Base-by-base conservation (phyloP, 2,888 invertebrate species). In the Drosophila falleni region DNA sequence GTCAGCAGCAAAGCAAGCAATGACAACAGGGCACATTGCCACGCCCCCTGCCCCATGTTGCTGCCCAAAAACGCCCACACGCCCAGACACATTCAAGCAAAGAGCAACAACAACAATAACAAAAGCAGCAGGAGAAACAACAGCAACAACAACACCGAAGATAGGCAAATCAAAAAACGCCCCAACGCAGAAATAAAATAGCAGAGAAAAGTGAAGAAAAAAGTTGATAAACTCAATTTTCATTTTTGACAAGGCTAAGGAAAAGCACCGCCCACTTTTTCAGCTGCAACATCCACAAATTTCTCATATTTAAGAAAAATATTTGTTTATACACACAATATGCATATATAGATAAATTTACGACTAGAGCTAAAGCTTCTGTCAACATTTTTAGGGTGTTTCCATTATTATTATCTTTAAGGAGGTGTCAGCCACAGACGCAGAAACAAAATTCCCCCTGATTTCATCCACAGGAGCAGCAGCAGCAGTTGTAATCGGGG, bases 201-300 rank as follows among this genome's bases (percentile, higher is more conserved):
- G 35, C 9, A 23, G 35, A 49, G 54, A 47, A 60, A 56, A 49
- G 29, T 56, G 64, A 63, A 56, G 54, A 47, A 65, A 73, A 79
- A 89, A 86, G 76, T 89, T 86, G 89, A 66, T 72, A 83, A 86
- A 86, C 89, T 86, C 87, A 89, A 89, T 86, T 86, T 86, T 81
- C 80, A 86, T 78, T 80, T 89, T 56, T 81, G 74, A 89, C 89
- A 81, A 63, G 63, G 47, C 65, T 50, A 33, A 67, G 60, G 59
- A 9, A 46, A 72, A 70, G 69, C 47, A 41, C 58, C 80, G 80
- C 82, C 80, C 80, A 78, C 66, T 73, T 77, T 66, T 53, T 29
- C 46, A 47, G 42, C 58, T 58, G 53, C 74, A 79, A 61, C 78
- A 78, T 66, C 64, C 78, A 68, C 69, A 74, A 76, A 70, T 69